Evolutionary conservation across 2,888 invertebrate genomes (phyloP).

Genomic region (Drosophila atripex): DNA sequence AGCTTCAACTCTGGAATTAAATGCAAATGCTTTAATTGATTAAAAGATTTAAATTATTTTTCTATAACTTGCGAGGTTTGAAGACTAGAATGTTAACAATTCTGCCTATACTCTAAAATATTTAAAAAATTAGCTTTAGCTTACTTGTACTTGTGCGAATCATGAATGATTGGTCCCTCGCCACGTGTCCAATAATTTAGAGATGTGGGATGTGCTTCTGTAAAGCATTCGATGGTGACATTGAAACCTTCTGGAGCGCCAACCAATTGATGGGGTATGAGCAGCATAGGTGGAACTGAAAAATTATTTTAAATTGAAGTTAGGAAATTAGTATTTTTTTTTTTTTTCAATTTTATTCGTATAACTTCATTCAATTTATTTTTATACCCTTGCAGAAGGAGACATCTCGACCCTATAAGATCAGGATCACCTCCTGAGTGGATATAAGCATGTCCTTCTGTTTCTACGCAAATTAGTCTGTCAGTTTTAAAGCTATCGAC

Average conservation of each 20-base stretch:
- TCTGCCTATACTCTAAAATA: background rate
- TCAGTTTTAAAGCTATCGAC: too few relatives aligned
- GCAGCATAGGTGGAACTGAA: constrained; percentile 94
- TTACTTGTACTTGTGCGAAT: constrained; percentile 91
- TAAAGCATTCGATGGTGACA: constrained; percentile 94
- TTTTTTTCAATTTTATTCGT: constrained; percentile 47
- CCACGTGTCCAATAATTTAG: constrained; percentile 95
- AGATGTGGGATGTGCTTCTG: constrained; percentile 96
- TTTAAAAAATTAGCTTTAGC: background rate
- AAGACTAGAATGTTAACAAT: too few relatives aligned
- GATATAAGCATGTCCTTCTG: too few relatives aligned
- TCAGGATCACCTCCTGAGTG: too few relatives aligned
- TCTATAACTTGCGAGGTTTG: background rate
- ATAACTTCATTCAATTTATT: too few relatives aligned
- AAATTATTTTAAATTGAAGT: too few relatives aligned
- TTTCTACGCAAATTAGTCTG: too few relatives aligned
- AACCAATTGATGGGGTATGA: constrained; percentile 95
- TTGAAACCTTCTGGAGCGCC: constrained; percentile 93
- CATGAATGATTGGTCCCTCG: constrained; percentile 95
- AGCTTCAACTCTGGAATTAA: constrained; percentile 85
- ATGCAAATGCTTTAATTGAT: background rate
- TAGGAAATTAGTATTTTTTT: constrained; percentile 30
- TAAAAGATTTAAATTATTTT: background rate
- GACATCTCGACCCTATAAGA: too few relatives aligned
- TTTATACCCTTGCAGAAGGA: too few relatives aligned